Percentiles rank a stretch among this genome's conserved stretches.
phyloP scores from a whole-genome alignment of 2,888 invertebrate genomes.

The Diaprepes abbreviatus region DNA sequence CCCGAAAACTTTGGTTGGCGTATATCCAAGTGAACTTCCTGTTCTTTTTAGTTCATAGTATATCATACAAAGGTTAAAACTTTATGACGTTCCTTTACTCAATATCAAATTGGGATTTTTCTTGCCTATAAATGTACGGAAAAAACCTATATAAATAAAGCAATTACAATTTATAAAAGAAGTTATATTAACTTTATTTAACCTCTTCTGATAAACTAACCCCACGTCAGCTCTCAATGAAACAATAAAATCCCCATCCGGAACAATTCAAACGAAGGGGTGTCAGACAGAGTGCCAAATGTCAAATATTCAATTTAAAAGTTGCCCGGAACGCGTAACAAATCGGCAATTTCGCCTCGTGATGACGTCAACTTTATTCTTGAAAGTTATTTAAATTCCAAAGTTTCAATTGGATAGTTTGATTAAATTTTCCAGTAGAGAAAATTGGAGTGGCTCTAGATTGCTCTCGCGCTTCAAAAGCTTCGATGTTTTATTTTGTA shows the following conservation, averaged over 20 bases:
- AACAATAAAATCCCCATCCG: slow-evolving; percentile 15
- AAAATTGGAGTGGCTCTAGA: slow-evolving; percentile 30
- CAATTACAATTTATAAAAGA: too few relatives aligned
- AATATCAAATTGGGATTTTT: too few relatives aligned
- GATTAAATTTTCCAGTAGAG: slow-evolving; percentile 48
- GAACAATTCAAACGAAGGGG: slow-evolving; percentile 23
- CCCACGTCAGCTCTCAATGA: slow-evolving; percentile 16
- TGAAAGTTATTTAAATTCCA: slow-evolving; percentile 64
- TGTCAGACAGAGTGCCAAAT: slow-evolving; percentile 38
- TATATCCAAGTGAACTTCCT: too few relatives aligned
- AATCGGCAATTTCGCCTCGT: slow-evolving; percentile 66
- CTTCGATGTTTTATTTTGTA: slow-evolving; percentile 26
- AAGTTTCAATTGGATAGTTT: slow-evolving; percentile 61
- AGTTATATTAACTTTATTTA: too few relatives aligned
- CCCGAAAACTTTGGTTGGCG: too few relatives aligned
- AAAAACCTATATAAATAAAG: too few relatives aligned
- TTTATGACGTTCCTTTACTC: too few relatives aligned
- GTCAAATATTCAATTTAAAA: slow-evolving; percentile 66
- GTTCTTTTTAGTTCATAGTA: too few relatives aligned
- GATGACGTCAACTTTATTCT: slow-evolving; percentile 61
- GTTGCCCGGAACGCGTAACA: slow-evolving; percentile 66
- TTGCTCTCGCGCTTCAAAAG: background rate
- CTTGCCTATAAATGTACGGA: too few relatives aligned
- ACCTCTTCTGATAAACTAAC: too few relatives aligned
- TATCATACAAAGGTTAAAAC: too few relatives aligned